Conservation (phyloP, 2,888 invertebrate genomes). For the Ectemnius cavifrons region DNA sequence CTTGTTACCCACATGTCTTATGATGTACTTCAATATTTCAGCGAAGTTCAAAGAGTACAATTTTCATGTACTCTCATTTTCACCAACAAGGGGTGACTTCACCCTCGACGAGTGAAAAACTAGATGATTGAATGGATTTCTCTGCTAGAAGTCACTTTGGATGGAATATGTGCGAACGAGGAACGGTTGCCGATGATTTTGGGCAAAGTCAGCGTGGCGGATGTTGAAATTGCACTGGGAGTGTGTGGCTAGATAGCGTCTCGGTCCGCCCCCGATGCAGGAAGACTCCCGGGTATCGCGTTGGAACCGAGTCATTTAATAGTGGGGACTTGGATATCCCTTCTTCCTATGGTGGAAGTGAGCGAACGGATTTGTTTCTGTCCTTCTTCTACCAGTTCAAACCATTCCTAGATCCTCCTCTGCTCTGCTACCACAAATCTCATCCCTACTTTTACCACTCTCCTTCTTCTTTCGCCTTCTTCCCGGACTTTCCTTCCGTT, state of each 20-base stretch:
- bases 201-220: slow-evolving; percentile 52
- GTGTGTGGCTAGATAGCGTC: slow-evolving; percentile 54
- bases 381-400: slow-evolving; percentile 44
- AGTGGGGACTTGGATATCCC: slow-evolving; percentile 63
- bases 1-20: too few relatives aligned
- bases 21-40: too few relatives aligned
- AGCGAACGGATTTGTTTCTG: slow-evolving; percentile 35
- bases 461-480: slow-evolving; percentile 34
- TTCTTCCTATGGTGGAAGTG: slow-evolving; percentile 48
- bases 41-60: too few relatives aligned
- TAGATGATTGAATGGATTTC: too few relatives aligned
- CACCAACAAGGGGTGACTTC: too few relatives aligned
- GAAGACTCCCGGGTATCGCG: slow-evolving; percentile 49
- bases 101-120: too few relatives aligned
- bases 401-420: slow-evolving; percentile 29
- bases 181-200: too few relatives aligned
- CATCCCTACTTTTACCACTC: slow-evolving; percentile 22
- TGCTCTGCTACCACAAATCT: slow-evolving; percentile 22
- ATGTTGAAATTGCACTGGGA: slow-evolving; percentile 74
- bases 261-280: slow-evolving; percentile 59
- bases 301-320: slow-evolving; percentile 55
- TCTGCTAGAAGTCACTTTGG: too few relatives aligned
- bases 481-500: slow-evolving; percentile 31
- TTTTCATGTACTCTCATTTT: too few relatives aligned
- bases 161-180: too few relatives aligned